A percentile compares a stretch with the other conserved stretches of the same genome.
phyloP scores from a whole-genome alignment of 2,888 invertebrate species.

The Eristalis arbustorum region DNA sequence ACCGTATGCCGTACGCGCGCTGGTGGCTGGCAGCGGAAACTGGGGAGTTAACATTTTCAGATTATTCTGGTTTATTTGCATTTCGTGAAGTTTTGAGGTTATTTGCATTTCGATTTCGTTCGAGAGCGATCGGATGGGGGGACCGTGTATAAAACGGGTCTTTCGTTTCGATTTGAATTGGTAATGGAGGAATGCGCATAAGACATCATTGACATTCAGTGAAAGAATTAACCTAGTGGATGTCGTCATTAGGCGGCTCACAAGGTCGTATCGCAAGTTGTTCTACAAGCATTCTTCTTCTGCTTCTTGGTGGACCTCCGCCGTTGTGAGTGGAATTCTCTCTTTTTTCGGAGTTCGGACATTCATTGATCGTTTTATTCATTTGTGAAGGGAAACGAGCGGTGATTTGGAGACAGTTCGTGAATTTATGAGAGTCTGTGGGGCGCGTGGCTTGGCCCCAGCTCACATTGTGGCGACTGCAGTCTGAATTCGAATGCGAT shows the following conservation, averaged over 20 bases:
- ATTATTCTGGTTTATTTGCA: slow-evolving; percentile 3
- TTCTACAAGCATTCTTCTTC: neutral
- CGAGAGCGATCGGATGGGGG: neutral
- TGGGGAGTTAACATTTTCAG: neutral
- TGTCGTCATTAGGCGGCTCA: neutral
- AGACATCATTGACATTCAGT: neutral
- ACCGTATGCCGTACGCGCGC: neutral
- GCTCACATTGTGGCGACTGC: no score
- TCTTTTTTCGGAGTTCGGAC: neutral
- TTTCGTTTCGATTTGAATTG: neutral
- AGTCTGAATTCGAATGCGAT: no score
- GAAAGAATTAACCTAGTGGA: neutral
- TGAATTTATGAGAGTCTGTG: neutral
- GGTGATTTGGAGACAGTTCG: neutral
- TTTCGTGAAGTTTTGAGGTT: neutral
- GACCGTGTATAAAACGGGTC: neutral
- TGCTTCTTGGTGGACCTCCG: neutral
- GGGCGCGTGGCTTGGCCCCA: neutral
- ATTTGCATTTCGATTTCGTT: slow-evolving; percentile 20
- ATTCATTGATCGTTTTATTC: neutral
- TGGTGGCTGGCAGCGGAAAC: neutral
- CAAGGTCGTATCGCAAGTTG: neutral
- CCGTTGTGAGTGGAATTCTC: neutral
- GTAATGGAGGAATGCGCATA: neutral
- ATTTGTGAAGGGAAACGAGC: neutral